Evolutionary conservation across 2,888 invertebrate species (phyloP).

Genomic region (Mycalesis mineus): DNA sequence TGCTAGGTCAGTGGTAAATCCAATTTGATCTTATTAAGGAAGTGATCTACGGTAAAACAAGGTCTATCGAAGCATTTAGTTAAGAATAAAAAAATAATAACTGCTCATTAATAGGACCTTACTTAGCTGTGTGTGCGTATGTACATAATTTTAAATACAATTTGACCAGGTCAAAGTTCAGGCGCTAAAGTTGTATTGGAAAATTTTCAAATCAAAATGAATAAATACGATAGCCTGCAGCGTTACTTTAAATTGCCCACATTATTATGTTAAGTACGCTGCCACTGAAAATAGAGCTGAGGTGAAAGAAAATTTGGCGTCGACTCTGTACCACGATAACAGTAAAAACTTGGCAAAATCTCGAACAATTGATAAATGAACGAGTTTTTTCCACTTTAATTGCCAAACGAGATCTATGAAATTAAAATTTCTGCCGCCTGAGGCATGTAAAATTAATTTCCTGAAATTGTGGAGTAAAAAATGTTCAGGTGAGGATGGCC

Average conservation of each 20-base stretch:
- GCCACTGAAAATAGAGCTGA: conserved; percentile 20
- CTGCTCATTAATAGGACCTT: too few species aligned
- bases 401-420: conserved; percentile 10
- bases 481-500: conserved; percentile 8
- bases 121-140: too few species aligned
- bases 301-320: conserved; percentile 24
- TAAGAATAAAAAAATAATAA: too few species aligned
- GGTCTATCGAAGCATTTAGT: too few species aligned
- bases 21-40: too few species aligned
- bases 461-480: conserved; percentile 10
- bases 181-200: too few species aligned
- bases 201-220: too few species aligned
- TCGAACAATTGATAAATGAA: conserved; percentile 18
- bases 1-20: too few species aligned
- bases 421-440: conserved; percentile 8
- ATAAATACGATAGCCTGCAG: not conserved
- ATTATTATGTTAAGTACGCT: conserved; percentile 10
- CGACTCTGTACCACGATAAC: conserved; percentile 23
- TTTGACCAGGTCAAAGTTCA: too few species aligned
- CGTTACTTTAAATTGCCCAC: not conserved
- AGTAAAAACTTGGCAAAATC: conserved; percentile 26
- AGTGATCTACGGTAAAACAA: too few species aligned
- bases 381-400: conserved; percentile 19
- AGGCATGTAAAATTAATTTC: conserved; percentile 11
- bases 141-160: too few species aligned